phyloP scores from a whole-genome alignment of 2,797 vertebrate genomes.

The Eutrigla gurnardus region DNA sequence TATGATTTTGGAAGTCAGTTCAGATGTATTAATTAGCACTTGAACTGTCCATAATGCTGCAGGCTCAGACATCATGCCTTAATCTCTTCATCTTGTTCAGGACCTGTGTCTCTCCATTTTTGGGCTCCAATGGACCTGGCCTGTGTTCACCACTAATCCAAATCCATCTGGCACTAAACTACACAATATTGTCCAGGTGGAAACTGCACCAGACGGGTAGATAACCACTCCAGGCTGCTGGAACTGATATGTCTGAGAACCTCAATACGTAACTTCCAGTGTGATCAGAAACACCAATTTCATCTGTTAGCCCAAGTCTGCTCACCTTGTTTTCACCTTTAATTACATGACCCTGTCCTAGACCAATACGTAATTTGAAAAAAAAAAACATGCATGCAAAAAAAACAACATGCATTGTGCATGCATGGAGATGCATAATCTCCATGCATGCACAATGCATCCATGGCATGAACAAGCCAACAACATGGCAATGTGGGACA shows the following conservation, averaged over 20 bases:
- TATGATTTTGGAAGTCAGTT: slow-evolving; percentile 27
- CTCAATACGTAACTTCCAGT: slow-evolving; percentile 19
- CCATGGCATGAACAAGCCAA: slow-evolving; percentile 26
- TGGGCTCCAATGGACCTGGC: slow-evolving; percentile 53
- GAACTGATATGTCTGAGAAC: slow-evolving; percentile 52
- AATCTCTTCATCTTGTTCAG: slow-evolving; percentile 77
- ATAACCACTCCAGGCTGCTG: slow-evolving; percentile 58
- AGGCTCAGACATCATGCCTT: slow-evolving; percentile 68
- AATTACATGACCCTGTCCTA: background rate
- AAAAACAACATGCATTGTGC: no score
- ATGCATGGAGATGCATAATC: slow-evolving; percentile 3
- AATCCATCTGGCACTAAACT: slow-evolving; percentile 75
- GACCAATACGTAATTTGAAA: background rate
- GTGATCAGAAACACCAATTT: slow-evolving; percentile 17
- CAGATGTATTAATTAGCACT: slow-evolving; percentile 43
- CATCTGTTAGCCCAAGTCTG: slow-evolving; percentile 14
- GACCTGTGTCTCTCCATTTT: slow-evolving; percentile 52
- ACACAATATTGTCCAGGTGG: slow-evolving; percentile 74
- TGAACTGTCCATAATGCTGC: slow-evolving; percentile 33
- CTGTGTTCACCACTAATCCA: slow-evolving; percentile 74
- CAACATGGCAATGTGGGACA: background rate
- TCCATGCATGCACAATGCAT: background rate
- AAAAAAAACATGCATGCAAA: no score
- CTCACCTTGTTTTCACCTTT: slow-evolving; percentile 6
- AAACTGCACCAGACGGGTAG: slow-evolving; percentile 60